These are phyloP conservation scores for Atta cephalotes DNA, from an alignment of 1,140 invertebrate species.

Conservation along the genomic window DNA sequence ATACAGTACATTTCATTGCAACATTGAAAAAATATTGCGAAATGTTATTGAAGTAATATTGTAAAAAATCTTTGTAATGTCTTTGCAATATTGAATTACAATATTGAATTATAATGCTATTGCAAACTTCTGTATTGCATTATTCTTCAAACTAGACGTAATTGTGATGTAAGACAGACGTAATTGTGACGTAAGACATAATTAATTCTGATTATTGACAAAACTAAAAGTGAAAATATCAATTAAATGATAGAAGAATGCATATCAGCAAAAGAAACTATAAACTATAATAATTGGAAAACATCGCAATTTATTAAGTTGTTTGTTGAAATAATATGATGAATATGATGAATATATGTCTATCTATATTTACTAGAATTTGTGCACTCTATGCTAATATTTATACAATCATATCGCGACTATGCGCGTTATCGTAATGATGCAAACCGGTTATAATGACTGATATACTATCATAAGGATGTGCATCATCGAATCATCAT, in stretches of 20 bases:
- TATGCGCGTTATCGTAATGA: constrained; percentile 16
- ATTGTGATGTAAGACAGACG: not conserved
- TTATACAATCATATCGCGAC: not conserved
- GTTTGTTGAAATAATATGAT: not conserved
- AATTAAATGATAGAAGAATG: constrained; percentile 8
- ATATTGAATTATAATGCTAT: no score
- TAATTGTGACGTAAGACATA: not conserved
- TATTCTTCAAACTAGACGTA: not conserved
- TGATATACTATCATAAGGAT: constrained; percentile 41
- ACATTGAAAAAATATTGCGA: no score
- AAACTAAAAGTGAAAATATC: not conserved
- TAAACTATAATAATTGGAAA: not conserved
- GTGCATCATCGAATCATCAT: constrained; percentile 17
- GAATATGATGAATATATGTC: no score
- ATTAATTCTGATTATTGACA: not conserved
- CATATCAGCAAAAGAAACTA: not conserved
- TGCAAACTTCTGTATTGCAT: no score
- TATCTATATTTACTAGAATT: not conserved
- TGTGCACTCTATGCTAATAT: constrained; percentile 6
- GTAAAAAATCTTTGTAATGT: no score
- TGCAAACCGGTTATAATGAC: constrained; percentile 49
- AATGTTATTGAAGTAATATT: no score
- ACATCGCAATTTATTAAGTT: not conserved
- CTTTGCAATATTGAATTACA: no score
- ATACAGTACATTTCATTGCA: no score